phyloP scores from a whole-genome alignment of 2,888 invertebrate genomes.

The Phymatocera aterrima region DNA sequence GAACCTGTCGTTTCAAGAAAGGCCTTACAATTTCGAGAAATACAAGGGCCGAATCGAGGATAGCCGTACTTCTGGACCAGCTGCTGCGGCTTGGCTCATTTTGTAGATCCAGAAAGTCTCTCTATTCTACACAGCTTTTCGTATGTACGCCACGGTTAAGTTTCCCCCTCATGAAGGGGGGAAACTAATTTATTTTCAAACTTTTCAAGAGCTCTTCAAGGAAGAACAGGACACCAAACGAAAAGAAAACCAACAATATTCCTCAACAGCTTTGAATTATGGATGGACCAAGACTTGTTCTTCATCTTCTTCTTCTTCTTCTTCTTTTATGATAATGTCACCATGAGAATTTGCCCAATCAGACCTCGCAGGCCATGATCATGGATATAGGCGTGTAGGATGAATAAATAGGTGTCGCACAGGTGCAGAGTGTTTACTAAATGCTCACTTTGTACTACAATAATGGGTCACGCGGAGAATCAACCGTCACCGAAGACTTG shows the following conservation, averaged over 20 bases:
- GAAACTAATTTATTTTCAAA: slow-evolving; percentile 11
- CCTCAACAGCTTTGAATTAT: background rate
- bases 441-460: background rate
- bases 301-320: no score
- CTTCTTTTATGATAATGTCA: no score
- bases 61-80: slow-evolving; percentile 14
- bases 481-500: slow-evolving; percentile 4
- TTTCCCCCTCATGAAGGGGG: background rate
- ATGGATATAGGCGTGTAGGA: background rate
- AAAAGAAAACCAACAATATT: background rate
- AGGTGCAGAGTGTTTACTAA: background rate
- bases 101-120: background rate
- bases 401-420: background rate
- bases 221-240: background rate
- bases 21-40: slow-evolving; percentile 30
- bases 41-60: slow-evolving; percentile 8
- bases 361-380: background rate
- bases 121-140: background rate
- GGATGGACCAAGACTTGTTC: no score
- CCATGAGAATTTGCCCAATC: background rate
- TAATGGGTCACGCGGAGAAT: slow-evolving; percentile 19
- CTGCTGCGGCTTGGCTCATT: background rate
- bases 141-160: background rate
- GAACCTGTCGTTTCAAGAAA: slow-evolving; percentile 5
- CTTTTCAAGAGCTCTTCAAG: background rate